Conservation (phyloP, 1,140 invertebrate species). For the Lasioglossum baleicum region DNA sequence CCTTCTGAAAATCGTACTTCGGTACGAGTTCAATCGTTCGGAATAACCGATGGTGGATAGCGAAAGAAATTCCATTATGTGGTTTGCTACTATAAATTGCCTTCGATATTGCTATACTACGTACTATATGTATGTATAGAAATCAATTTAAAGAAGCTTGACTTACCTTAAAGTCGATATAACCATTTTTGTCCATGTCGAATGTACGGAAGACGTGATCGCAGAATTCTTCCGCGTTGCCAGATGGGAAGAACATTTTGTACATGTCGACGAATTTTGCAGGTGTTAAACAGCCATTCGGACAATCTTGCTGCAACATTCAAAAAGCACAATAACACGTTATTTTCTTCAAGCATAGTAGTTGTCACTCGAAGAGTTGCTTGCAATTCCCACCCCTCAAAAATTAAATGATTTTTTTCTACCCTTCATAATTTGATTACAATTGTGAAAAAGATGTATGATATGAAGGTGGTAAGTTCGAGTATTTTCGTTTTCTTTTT, state of each 20-base stretch:
- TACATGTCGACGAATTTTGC: constrained; percentile 99
- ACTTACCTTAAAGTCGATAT: constrained; percentile 96
- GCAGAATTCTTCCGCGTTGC: constrained; percentile 99
- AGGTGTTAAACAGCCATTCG: constrained; percentile 97
- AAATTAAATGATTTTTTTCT: too few relatives aligned
- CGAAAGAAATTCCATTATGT: not conserved
- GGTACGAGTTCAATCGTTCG: constrained; percentile 32
- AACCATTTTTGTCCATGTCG: constrained; percentile 99
- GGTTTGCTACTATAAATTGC: not conserved
- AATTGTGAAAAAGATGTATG: too few relatives aligned
- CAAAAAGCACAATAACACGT: not conserved
- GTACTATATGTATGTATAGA: not conserved
- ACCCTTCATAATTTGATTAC: too few relatives aligned
- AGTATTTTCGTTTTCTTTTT: too few relatives aligned
- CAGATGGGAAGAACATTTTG: constrained; percentile 99
- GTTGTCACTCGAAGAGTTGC: too few relatives aligned
- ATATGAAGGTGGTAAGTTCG: too few relatives aligned
- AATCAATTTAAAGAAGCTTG: not conserved
- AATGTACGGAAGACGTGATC: constrained; percentile 99
- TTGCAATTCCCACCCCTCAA: too few relatives aligned
- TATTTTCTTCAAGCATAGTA: too few relatives aligned
- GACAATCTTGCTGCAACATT: constrained; percentile 97
- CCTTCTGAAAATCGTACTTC: too few relatives aligned
- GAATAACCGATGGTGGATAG: constrained; percentile 18
- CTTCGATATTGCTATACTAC: not conserved